Conservation (phyloP, 2,888 invertebrate species). For the Tineola bisselliella region DNA sequence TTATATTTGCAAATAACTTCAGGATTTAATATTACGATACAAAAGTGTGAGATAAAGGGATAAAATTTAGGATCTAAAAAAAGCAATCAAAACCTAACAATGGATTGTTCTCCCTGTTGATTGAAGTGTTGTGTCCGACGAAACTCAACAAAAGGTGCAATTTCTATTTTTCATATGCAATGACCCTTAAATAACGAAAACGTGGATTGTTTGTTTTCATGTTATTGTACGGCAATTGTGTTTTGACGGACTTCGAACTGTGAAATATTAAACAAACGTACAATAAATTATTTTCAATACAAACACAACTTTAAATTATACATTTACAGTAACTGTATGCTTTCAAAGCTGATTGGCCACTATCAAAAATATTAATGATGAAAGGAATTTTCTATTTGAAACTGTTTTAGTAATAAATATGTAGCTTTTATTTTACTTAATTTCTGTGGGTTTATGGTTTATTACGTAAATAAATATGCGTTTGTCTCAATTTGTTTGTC, state of each 20-base stretch:
- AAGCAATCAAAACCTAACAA: slow-evolving; percentile 5
- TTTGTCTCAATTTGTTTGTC: too few species aligned
- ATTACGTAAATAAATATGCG: too few species aligned
- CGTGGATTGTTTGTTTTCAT: not conserved
- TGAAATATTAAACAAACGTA: not conserved
- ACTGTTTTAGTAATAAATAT: too few species aligned
- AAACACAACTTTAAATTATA: not conserved
- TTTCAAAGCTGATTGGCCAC: not conserved
- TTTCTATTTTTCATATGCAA: slow-evolving; percentile 2
- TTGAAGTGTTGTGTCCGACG: not conserved
- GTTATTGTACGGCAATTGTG: not conserved
- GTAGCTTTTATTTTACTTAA: too few species aligned
- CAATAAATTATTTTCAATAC: not conserved
- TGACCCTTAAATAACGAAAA: not conserved
- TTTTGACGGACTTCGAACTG: not conserved
- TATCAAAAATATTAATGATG: too few species aligned
- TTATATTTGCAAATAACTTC: too few species aligned
- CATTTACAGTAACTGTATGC: not conserved
- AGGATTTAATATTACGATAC: too few species aligned
- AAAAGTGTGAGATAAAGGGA: not conserved
- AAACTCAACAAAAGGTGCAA: not conserved
- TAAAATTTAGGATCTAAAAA: not conserved
- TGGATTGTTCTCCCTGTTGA: not conserved
- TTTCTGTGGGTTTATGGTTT: too few species aligned
- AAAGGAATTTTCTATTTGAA: too few species aligned